Evolutionary conservation across 2,888 invertebrate species (phyloP), one percentile per base, ranked within the genome.

Genomic region (Odiellus spinosus): DNA sequence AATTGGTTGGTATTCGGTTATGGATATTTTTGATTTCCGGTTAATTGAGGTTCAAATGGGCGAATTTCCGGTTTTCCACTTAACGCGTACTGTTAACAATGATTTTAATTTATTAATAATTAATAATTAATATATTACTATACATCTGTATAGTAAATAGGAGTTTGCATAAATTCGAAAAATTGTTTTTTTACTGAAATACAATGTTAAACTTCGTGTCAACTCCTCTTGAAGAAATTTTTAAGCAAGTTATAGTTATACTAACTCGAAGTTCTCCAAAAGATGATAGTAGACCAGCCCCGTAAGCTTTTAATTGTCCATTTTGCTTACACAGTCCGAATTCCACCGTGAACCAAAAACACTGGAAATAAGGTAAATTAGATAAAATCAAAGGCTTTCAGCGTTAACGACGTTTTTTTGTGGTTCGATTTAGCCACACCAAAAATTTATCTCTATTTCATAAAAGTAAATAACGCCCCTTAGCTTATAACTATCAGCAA

Each of bases 261-360:
- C n/a, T 44, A 56, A 70, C 70, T 61, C 68, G 61, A 15, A 98
- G 75, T 69, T 98, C 98, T 40, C 96, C 96, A 63, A 90, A 98
- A 36, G 93, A 88, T 39, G 95, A 95, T 52, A 98, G 72, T 77
- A 95, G 77, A 51, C 98, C 98, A 38, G 98, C 98, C 20, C 98
- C 98, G 66, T 91, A 99, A 1, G 95, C 98, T 69, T 93, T 93
- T 50, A 88, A 75, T 60, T 85, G 76, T 4, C 81, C 81, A 58
- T 84, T 79, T 71, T 99, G 95, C 70, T 87, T 84, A 76, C 98
- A 99, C 41, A 99, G 75, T 53, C 98, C 98, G 66, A 91, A 95
- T 67, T 95, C 95, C 53, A 95, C 87, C 50, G 93, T 95, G 72
- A 95, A 95, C 95, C 95, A 95, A 74, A 88, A 95, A 61, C 83